A percentile compares a stretch with the other conserved stretches of the same genome.
phyloP scores from a whole-genome alignment of 2,888 invertebrate species.

The Drosophila anomalata region DNA sequence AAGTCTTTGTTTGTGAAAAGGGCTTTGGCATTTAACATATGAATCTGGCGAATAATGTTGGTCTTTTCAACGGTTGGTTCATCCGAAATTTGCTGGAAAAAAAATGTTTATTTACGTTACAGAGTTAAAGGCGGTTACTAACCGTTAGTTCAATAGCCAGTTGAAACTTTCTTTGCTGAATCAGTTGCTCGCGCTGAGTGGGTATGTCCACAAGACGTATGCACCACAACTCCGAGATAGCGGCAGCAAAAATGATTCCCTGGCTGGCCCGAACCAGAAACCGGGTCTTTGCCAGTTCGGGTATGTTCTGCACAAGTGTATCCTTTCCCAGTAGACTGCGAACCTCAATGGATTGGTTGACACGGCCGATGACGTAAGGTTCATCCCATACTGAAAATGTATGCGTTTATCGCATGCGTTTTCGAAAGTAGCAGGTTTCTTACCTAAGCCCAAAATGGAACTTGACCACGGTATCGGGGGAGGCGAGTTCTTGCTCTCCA shows the following conservation, averaged over 20 bases:
- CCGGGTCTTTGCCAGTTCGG: conserved; percentile 90
- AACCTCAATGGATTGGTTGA: conserved; percentile 93
- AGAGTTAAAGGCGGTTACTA: conserved; percentile 79
- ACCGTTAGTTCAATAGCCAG: conserved; percentile 96
- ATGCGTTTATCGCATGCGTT: not conserved
- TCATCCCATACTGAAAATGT: conserved; percentile 90
- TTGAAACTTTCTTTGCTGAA: conserved; percentile 96
- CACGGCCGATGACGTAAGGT: conserved; percentile 94
- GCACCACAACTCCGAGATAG: conserved; percentile 94
- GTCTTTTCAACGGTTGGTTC: conserved; percentile 92
- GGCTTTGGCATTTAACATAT: conserved; percentile 95
- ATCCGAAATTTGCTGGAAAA: conserved; percentile 90
- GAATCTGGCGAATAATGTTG: conserved; percentile 93
- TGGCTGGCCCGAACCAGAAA: conserved; percentile 90
- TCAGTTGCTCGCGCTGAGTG: conserved; percentile 92
- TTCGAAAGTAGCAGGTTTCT: too few species aligned
- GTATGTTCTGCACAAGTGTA: conserved; percentile 89
- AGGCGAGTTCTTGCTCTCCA: conserved; percentile 58
- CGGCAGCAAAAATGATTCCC: conserved; percentile 94
- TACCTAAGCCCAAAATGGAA: conserved; percentile 80
- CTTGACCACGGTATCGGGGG: conserved; percentile 80
- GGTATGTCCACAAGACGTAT: conserved; percentile 91
- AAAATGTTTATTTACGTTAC: not conserved
- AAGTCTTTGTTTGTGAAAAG: conserved; percentile 95
- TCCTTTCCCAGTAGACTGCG: conserved; percentile 91